Evolutionary conservation across 2,888 invertebrate species (phyloP), one percentile per base, ranked within the genome.

Genomic region (Balanococcus diminutus): DNA sequence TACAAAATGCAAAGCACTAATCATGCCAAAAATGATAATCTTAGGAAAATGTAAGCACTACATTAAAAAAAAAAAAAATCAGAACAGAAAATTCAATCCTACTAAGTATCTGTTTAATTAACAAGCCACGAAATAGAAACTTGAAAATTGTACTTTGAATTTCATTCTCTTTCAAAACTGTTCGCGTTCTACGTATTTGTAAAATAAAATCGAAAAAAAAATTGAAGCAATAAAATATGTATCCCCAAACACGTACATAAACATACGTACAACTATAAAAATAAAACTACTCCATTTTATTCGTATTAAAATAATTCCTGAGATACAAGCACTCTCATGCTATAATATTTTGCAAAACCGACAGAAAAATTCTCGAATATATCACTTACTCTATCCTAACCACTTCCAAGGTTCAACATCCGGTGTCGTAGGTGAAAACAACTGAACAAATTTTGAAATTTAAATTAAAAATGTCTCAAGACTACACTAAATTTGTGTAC

Each of bases 351-450:
- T 32, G 72, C 72, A n/a, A 28, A 32, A 72, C 56, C 19, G 22
- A 56, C 9, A 56, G n/a, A 22, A 11, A 67, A 11, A 67, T 67
- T 28, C 28, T 36, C 28, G n/a, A 79, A 79, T 81, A 25, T 56
- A 87, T 75, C 86, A 87, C 87, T 87, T 82, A 87, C 87, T 89
- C 91, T 94, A 95, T 94, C 94, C 93, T 93, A 95, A 94, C 95
- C 95, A 96, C 92, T 95, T 95, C 95, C 95, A 95, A 91, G 95
- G 94, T 93, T 96, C 95, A 91, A 93, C 88, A 91, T 95, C 96
- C 93, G 95, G 95, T 91, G 94, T 94, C 92, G 94, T 95, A 92
- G 95, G 95, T 92, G 96, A 95, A 90, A 95, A 94, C 92, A 94
- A 95, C 96, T 96, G 94, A 91, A 92, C 91, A 91, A 89, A 90